Percentiles rank a stretch among this genome's conserved stretches.
These are phyloP conservation scores for Cryptotis parvus DNA, from an alignment of 2,113 vertebrate genomes.

Conservation along the genomic window DNA sequence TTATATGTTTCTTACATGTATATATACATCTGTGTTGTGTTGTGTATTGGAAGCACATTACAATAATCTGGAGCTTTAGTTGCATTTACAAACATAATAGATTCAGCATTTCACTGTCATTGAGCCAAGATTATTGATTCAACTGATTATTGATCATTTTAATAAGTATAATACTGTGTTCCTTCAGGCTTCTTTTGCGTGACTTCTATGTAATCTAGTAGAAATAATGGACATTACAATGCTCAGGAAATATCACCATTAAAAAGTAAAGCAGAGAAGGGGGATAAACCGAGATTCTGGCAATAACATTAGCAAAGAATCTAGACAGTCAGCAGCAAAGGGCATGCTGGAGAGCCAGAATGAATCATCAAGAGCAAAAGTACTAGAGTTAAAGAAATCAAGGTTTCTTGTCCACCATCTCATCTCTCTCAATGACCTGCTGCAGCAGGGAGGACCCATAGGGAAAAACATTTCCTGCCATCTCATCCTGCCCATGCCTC, in stretches of 20 bases:
- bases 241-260: not conserved
- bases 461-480: not conserved
- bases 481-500: not conserved
- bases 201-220: constrained; percentile 24
- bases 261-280: not conserved
- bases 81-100: not conserved
- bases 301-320: not conserved
- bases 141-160: constrained; percentile 36
- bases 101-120: not conserved
- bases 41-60: not conserved
- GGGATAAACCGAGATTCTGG: no score
- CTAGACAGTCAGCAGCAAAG: not conserved
- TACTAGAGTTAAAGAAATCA: not conserved
- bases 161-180: constrained; percentile 26
- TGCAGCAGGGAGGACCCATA: not conserved
- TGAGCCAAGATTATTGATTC: constrained; percentile 8
- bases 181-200: constrained; percentile 3
- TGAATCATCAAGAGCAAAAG: no score
- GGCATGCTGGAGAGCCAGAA: not conserved
- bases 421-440: not conserved
- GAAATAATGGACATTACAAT: not conserved
- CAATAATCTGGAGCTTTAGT: not conserved
- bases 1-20: not conserved
- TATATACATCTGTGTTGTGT: not conserved
- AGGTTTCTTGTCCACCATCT: not conserved